Evolutionary conservation across 2,113 vertebrate genomes (phyloP).

Genomic region (Perca schrenkii): DNA sequence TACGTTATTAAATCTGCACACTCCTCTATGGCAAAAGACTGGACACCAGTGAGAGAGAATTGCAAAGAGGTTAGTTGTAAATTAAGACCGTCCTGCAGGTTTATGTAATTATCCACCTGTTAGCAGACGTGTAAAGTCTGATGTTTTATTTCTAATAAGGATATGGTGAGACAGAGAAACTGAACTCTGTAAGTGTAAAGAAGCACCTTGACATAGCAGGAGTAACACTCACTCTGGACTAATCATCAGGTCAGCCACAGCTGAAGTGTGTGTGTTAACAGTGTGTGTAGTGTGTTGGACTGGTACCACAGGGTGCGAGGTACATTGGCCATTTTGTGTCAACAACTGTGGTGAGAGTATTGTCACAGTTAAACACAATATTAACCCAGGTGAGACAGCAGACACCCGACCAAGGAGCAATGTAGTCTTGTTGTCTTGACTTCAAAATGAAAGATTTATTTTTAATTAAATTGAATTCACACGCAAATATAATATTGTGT

Average conservation of each 20-base stretch:
- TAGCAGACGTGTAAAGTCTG: constrained; percentile 10
- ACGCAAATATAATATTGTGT: too few species aligned
- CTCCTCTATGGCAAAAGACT: background rate
- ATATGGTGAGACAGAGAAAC: constrained; percentile 11
- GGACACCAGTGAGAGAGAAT: constrained; percentile 5
- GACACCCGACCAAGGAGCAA: too few species aligned
- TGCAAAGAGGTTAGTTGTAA: constrained; percentile 25
- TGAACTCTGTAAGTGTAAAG: constrained; percentile 9
- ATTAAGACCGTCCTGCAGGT: constrained; percentile 9
- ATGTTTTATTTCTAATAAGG: constrained; percentile 10
- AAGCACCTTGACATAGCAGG: constrained; percentile 27
- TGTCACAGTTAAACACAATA: too few species aligned
- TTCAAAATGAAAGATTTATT: too few species aligned
- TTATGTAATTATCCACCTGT: constrained; percentile 34
- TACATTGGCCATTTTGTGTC: too few species aligned
- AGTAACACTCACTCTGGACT: constrained; percentile 3
- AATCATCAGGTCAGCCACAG: constrained; percentile 29
- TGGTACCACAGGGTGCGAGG: constrained; percentile 1
- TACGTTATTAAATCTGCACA: constrained; percentile 44
- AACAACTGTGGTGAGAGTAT: too few species aligned
- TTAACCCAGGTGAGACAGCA: too few species aligned
- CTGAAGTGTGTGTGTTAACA: constrained; percentile 2
- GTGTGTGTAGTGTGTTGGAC: constrained; percentile 20
- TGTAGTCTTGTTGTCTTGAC: too few species aligned
- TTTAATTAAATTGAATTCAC: too few species aligned